Base-by-base conservation (phyloP, 1,140 invertebrate genomes). In the Heliconius melpomene region DNA sequence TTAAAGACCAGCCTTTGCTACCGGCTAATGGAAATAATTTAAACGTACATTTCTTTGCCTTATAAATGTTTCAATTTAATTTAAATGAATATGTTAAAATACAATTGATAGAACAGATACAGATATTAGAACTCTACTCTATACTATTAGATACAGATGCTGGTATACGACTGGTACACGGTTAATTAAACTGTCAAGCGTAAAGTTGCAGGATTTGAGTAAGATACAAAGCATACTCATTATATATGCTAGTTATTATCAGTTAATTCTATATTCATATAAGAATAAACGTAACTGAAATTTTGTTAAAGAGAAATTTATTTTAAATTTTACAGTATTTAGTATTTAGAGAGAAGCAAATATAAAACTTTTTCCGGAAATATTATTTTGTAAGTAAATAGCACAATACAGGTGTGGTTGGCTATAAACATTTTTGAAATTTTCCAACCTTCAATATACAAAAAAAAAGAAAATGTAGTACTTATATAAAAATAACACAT, bases 131-230 rank as follows among this genome's bases (percentile, higher is more conserved):
- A 85, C 82, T 85, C 82, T 86, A 86, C 87, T 87, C 84, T 86
- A n/a, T n/a, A n/a, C n/a, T n/a, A n/a, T n/a, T n/a, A 79, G 78
- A 84, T 78, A 86, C 84, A 84, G 84, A 87, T 84, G 85, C 84
- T 89, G 82, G 87, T 86, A 87, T 85, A 80, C 84, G 83, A 82
- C 80, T 88, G 84, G 84, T 88, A 86, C 84, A 87, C 86, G 84
- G 83, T 90, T 90, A 90, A 90, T 90, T 90, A 90, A 90, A 87
- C 88, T 89, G 88, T 87, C 89, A 90, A 90, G 87, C 81, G 83
- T 88, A 79, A 72, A 80, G 78, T 74, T 85, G 60, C 38, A 5
- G 38, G 79, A 82, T 82, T 79, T 83, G 70, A 81, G 75, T 82
- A 82, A 66, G 83, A 83, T 82, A 57, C 72, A 72, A 73, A 80